Percentiles rank a stretch among this genome's conserved stretches.
Evolutionary conservation across 2,888 invertebrate species (phyloP).

Genomic region (Calephelis perditalis): DNA sequence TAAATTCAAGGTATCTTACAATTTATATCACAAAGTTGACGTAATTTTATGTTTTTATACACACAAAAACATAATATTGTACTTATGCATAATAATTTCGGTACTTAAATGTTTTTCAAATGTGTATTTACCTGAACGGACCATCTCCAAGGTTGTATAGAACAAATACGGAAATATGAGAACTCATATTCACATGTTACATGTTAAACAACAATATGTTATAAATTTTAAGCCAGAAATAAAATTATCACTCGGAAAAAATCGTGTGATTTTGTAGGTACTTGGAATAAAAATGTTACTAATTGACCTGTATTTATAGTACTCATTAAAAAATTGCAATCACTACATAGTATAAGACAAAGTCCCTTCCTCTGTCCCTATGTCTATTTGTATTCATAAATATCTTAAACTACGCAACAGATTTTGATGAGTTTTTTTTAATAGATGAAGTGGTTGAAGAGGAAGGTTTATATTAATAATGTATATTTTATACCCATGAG

Average conservation of each 20-base stretch:
- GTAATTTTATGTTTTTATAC: conserved; percentile 22
- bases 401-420: no score
- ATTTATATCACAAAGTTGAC: conserved; percentile 26
- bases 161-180: not conserved
- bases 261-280: not conserved
- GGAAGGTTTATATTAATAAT: no score
- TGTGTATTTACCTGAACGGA: not conserved
- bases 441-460: no score
- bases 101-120: not conserved
- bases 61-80: conserved; percentile 24
- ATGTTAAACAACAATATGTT: not conserved
- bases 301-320: no score
- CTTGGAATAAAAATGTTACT: no score
- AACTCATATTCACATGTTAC: conserved; percentile 2
- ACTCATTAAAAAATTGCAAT: no score
- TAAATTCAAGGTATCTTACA: conserved; percentile 23
- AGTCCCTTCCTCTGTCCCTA: no score
- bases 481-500: no score
- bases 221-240: not conserved
- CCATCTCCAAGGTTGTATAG: not conserved
- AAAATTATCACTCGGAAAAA: not conserved
- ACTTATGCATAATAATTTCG: conserved; percentile 18
- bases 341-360: no score
- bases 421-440: no score
- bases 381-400: no score